A percentile compares a stretch with the other conserved stretches of the same genome.
Conservation (phyloP, 2,888 invertebrate genomes). For the Oconnorella tubifera region DNA sequence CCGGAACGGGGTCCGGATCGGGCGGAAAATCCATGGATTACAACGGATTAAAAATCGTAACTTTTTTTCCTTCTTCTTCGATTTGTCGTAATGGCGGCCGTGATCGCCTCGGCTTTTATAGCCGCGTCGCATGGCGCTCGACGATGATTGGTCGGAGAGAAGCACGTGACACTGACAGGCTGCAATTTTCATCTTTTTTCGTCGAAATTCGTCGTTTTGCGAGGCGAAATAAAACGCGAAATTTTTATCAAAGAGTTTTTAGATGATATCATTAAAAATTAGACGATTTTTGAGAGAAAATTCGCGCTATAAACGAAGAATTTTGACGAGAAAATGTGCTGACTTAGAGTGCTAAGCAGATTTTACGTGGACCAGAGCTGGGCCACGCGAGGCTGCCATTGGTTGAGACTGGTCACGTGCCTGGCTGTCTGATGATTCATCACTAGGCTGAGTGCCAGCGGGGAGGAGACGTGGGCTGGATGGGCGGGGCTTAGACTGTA, state of each 20-base stretch:
- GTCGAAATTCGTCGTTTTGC: too few relatives aligned
- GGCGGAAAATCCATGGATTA: neutral
- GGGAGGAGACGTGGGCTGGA: too few relatives aligned
- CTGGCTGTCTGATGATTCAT: too few relatives aligned
- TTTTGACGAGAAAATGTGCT: neutral
- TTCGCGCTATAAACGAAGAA: neutral
- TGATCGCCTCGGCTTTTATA: neutral
- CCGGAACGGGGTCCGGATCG: neutral
- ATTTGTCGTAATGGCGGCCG: conserved; percentile 3
- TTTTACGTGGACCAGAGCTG: neutral
- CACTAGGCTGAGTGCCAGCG: too few relatives aligned
- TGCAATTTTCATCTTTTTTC: neutral
- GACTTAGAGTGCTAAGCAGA: neutral
- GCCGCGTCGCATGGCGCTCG: neutral
- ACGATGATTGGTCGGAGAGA: conserved; percentile 2
- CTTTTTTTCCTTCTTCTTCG: conserved; percentile 2
- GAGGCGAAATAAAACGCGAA: too few relatives aligned
- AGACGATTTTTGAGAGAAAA: neutral
- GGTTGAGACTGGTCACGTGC: neutral
- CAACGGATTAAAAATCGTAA: conserved; percentile 1
- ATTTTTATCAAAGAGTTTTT: too few relatives aligned
- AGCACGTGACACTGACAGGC: neutral
- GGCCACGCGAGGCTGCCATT: neutral
- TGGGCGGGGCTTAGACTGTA: too few relatives aligned
- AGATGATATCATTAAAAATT: too few relatives aligned